Percentiles rank a stretch among this genome's conserved stretches.
Evolutionary conservation across 1,140 invertebrate genomes (phyloP).

Genomic region (Lineus longissimus): DNA sequence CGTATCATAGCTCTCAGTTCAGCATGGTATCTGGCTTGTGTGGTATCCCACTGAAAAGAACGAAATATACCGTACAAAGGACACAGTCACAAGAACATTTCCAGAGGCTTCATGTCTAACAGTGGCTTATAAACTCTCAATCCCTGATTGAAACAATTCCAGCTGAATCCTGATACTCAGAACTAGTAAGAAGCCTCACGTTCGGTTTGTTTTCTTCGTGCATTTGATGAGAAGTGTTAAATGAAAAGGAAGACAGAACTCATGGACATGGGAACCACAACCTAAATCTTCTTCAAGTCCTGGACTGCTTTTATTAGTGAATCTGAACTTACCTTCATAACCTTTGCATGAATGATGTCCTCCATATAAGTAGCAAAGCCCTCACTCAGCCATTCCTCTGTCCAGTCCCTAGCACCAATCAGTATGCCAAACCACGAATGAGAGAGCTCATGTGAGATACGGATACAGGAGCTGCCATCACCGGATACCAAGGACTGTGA

Average conservation of each 20-base stretch:
- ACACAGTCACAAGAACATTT: no score
- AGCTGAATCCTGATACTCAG: no score
- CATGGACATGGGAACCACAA: no score
- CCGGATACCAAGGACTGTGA: slow-evolving; percentile 50
- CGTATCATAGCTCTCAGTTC: slow-evolving; percentile 38
- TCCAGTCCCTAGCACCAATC: slow-evolving; percentile 55
- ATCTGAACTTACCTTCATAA: slow-evolving; percentile 25
- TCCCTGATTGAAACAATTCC: no score
- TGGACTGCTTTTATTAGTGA: no score
- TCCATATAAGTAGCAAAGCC: slow-evolving; percentile 56
- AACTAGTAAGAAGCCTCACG: no score
- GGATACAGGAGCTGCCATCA: slow-evolving; percentile 37
- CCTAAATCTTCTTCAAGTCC: no score
- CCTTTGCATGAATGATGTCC: slow-evolving; percentile 44
- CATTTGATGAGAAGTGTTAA: no score
- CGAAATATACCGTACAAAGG: background rate
- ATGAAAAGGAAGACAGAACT: no score
- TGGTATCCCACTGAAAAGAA: slow-evolving; percentile 7
- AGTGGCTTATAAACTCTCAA: no score
- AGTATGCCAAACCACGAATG: slow-evolving; percentile 55
- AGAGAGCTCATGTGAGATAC: slow-evolving; percentile 52
- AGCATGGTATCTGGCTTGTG: slow-evolving; percentile 20
- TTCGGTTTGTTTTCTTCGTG: no score
- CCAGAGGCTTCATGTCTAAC: no score
- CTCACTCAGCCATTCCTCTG: slow-evolving; percentile 58